Base-by-base conservation (phyloP, 2,888 invertebrate genomes). In the Cheilosia impressa region DNA sequence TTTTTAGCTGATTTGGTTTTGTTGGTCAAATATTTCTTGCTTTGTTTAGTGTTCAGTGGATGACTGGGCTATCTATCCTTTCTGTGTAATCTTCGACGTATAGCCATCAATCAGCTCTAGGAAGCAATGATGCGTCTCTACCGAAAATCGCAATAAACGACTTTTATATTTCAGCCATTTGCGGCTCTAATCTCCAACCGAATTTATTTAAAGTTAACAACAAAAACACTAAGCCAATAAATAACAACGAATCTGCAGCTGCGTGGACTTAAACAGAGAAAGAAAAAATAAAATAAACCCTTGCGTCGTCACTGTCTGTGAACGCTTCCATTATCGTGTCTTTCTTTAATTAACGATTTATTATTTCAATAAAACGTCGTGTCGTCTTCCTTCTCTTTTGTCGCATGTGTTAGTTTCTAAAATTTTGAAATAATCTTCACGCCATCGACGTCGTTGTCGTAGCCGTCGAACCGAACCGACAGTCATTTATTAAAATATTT, bases 401-500 rank as follows among this genome's bases (percentile, higher is more conserved):
- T 60, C 60, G 27, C 60, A 72, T 63, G 62, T 73, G 45, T 47
- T 19, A 24, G 22, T 34, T 57, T 43, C 27, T 9, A 15, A 27
- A 57, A 57, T 45, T 57, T 43, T 19, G 53, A 43, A 68, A 68
- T 43, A 55, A 43, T 27, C 15, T 68, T 68, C 41, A 62, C 62
- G 55, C 43, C 63, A 50, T 34, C 41, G 63, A 38, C 34, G 31
- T 27, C 27, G 52, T 52, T 50, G 62, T 41, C 58, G 41, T 24
- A 41, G 24, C 41, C 24, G 38, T 24, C 31, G 27, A 45, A 45
- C 19, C 22, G 13, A 50, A 10, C 4, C 50, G 50, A 53, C 53
- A 53, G n/a, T 27, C 24, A n/a, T 6, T 72, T 52, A 13, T 38
- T 50, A 62, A 60, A 45, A 58, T 58, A 71, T 77, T 72, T 82